These are phyloP conservation scores for Delia radicum DNA, from an alignment of 1,140 invertebrate species.

Conservation along the genomic window DNA sequence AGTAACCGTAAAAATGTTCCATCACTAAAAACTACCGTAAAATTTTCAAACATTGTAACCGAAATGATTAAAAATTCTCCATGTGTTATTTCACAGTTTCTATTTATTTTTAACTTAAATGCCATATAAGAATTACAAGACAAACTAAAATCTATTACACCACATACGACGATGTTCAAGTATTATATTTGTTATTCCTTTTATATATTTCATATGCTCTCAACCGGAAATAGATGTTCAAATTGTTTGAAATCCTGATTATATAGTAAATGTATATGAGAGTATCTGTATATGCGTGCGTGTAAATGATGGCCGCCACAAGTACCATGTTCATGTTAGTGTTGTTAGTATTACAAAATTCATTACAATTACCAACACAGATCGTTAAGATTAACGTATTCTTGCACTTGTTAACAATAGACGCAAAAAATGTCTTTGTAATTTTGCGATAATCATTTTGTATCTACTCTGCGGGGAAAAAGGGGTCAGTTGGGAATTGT, in stretches of 20 bases:
- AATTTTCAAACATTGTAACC: neutral
- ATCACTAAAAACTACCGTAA: neutral
- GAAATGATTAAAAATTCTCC: neutral
- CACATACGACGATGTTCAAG: neutral
- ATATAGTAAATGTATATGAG: neutral
- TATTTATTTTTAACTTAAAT: neutral
- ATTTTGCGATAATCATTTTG: too few species aligned
- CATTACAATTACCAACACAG: too few species aligned
- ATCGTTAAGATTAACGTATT: too few species aligned
- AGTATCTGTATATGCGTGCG: neutral
- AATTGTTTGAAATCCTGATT: conserved; percentile 1
- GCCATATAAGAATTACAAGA: neutral
- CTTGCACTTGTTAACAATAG: too few species aligned
- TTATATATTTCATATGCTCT: neutral
- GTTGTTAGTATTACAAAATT: too few species aligned
- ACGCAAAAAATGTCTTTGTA: too few species aligned
- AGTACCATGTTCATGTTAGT: neutral
- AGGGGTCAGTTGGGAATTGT: too few species aligned
- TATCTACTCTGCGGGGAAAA: too few species aligned
- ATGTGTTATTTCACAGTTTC: neutral
- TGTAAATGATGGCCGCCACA: conserved; percentile 11
- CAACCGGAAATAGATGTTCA: conserved; percentile 11
- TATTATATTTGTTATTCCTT: neutral
- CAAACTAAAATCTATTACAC: conserved; percentile 12
- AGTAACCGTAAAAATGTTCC: too few species aligned